Conservation (phyloP, 2,797 vertebrate species). For the Phrynocephalus guinanensis region DNA sequence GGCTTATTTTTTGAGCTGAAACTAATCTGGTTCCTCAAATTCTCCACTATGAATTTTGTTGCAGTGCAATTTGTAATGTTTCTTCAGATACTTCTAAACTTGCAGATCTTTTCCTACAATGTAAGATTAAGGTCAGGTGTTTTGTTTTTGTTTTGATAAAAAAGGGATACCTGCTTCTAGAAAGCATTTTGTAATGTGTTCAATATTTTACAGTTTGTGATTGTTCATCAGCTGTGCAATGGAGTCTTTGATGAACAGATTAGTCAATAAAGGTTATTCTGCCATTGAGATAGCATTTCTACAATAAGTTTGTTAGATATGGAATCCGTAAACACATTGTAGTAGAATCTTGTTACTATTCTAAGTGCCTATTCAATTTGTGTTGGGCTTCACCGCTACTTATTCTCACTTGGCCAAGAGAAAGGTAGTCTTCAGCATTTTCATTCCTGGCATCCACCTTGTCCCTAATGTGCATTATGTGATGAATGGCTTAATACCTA, state of each 20-base stretch:
- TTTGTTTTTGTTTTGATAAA: too few species aligned
- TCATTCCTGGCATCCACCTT: neutral
- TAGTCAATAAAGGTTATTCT: neutral
- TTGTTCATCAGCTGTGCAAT: neutral
- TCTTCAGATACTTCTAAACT: neutral
- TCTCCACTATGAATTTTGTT: neutral
- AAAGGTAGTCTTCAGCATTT: neutral
- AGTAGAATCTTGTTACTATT: too few species aligned
- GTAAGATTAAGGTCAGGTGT: too few species aligned
- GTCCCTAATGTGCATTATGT: neutral
- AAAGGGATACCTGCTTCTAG: too few species aligned
- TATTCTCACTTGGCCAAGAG: neutral
- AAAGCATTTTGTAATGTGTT: neutral
- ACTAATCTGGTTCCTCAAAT: neutral
- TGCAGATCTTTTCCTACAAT: too few species aligned
- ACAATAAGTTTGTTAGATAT: neutral
- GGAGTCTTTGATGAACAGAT: neutral
- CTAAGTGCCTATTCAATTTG: neutral
- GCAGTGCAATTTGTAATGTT: neutral
- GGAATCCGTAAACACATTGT: neutral
- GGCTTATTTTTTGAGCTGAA: neutral
- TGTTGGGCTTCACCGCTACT: neutral
- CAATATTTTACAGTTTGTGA: neutral
- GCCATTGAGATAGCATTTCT: neutral
- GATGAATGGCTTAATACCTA: neutral